phyloP scores from a whole-genome alignment of 2,797 vertebrate genomes.

The Oceanodroma leucorhoa region DNA sequence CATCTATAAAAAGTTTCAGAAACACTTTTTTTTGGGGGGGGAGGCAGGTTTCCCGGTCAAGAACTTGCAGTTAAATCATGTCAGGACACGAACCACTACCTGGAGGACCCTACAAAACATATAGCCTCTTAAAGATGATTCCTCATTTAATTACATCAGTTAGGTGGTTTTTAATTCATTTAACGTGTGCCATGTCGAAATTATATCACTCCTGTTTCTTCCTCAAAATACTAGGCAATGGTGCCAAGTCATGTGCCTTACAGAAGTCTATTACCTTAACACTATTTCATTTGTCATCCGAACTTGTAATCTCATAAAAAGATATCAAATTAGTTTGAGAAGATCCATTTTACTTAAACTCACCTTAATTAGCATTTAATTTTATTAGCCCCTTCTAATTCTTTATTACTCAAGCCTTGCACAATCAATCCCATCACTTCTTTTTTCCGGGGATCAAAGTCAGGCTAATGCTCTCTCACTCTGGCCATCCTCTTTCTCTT shows the following conservation, averaged over 20 bases:
- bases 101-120: not conserved
- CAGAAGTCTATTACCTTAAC: constrained; percentile 43
- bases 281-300: constrained; percentile 40
- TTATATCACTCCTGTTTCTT: not conserved
- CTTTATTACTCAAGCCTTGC: constrained; percentile 23
- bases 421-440: not conserved
- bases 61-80: not conserved
- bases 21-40: not conserved
- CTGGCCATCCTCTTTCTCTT: not conserved
- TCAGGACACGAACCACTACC: not conserved
- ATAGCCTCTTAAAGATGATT: not conserved
- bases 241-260: constrained; percentile 45
- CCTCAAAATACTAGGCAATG: not conserved
- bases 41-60: not conserved
- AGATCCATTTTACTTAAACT: constrained; percentile 40
- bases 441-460: not conserved
- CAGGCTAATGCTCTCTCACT: not conserved
- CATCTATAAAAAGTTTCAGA: not conserved
- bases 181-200: not conserved
- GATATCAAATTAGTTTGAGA: constrained; percentile 23
- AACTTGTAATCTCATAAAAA: constrained; percentile 41
- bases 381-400: constrained; percentile 51
- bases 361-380: constrained; percentile 53
- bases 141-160: not conserved
- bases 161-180: not conserved